These are phyloP conservation scores for Geophilus truncorum DNA, from an alignment of 2,888 invertebrate genomes.

Conservation along the genomic window DNA sequence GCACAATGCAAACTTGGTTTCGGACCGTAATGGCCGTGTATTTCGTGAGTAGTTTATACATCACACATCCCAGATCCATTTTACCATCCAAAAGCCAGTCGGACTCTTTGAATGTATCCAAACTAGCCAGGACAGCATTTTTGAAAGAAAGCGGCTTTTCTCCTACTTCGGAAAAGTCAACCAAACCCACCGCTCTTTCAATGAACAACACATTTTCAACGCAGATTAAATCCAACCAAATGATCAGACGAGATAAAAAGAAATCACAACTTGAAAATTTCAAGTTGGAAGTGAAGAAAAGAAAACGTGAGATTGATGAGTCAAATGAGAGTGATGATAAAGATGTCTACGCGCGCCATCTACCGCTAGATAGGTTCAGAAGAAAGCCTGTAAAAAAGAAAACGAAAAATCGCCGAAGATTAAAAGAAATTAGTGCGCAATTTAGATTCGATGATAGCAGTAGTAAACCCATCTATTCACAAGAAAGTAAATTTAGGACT, in stretches of 20 bases:
- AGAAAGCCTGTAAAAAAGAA: not conserved
- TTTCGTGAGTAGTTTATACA: not conserved
- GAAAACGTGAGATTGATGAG: not conserved
- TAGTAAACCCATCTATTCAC: no score
- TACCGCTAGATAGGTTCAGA: not conserved
- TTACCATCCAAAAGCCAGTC: not conserved
- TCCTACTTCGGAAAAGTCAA: not conserved
- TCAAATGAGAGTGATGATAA: not conserved
- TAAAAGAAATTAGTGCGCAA: no score
- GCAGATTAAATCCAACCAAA: not conserved
- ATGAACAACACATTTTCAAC: not conserved
- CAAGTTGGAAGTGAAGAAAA: not conserved
- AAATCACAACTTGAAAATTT: not conserved
- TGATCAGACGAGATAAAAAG: not conserved
- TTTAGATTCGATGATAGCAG: no score
- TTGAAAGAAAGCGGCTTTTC: not conserved
- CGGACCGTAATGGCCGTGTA: slow-evolving; percentile 4
- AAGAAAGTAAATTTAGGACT: no score
- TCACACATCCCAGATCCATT: not conserved
- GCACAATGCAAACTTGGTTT: slow-evolving; percentile 12
- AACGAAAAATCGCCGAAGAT: not conserved
- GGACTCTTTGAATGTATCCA: not conserved
- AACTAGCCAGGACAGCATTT: not conserved
- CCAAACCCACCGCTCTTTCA: no score
- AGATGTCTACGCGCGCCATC: not conserved